Base-by-base conservation (phyloP, 2,113 vertebrate genomes). In the Mugil cephalus region DNA sequence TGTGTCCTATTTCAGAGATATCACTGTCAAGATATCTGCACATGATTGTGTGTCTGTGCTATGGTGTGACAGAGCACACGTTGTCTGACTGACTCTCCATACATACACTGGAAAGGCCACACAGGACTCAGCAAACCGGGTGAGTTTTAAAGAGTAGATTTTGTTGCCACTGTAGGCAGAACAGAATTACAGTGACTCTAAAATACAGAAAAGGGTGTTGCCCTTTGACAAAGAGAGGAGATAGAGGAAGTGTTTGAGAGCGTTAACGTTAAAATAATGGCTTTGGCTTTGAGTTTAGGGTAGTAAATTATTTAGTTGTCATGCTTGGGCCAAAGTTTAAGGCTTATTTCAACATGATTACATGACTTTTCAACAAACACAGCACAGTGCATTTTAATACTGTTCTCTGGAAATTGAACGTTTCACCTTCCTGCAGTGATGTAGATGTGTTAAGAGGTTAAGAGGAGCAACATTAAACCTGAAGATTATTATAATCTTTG, bases 1-100 rank as follows among this genome's bases (percentile, higher is more conserved):
- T 82, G 87, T 88, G 79, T 91, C 88, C 74, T 84, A 82, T 87
- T 85, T 77, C 74, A 80, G 66, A 67, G 36, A 80, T 64, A 82
- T 83, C 78, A 87, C 56, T 77, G 75, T 83, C 69, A 79, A 52
- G 21, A 46, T 65, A 30, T 67, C 34, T 51, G 19, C 39, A 48
- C 64, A 60, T 51, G 50, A 42, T 8, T 42, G 7, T 64, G 34
- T 50, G 74, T 58, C 35, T 19, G 14, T 52, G 65, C 38, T 45
- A 51, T 35, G 52, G 12, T 51, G 30, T 39, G 19, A 54, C 10
- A 12, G 17, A 30, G 18, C 10, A 46, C 34, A 38, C 36, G 2
- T 30, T 30, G 2, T 30, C 24, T 30, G 24, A 30, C 24, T 30
- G 24, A 30, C 24, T 30, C 24, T 30, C 24, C 24, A 30, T 30